Evolutionary conservation across 2,888 invertebrate genomes (phyloP), one percentile per base, ranked within the genome.

Genomic region (Melanargia galathea): DNA sequence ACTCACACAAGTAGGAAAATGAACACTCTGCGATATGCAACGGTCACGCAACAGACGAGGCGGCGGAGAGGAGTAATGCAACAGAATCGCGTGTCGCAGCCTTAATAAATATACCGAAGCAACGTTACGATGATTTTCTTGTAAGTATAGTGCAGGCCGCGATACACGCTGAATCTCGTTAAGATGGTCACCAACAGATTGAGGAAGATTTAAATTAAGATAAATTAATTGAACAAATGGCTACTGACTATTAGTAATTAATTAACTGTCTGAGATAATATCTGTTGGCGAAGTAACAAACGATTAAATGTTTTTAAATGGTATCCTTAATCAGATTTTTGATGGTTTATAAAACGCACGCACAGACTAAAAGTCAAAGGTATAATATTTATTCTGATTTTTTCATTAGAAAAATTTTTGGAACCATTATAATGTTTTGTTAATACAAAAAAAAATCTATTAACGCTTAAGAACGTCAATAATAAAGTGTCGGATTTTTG

Each of bases 211-310:
- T 66, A 62, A 66, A 64, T 64, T 58, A 64, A 58, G 66, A 66
- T 66, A 58, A 66, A 52, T 60, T 55, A 66, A 58, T 59, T 61
- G 58, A 58, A 66, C 64, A 66, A 61, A 66, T 64, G 58, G 54
- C 55, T 49, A 22, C 60, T 56, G 40, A 57, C 61, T 64, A 57
- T 61, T 35, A 64, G 64, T 61, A 64, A 66, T 66, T 66, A 66
- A 64, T 66, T 66, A 66, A 60, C 61, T 54, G 58, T 33, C 45
- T 62, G 33, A 59, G 59, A 59, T 59, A 18, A 26, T 30, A 59
- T 59, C 59, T 59, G 38, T 59, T 49, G 26, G 20, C 45, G 16
- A 40, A 59, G 49, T 16, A 51, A 26, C 40, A 49, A 51, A 26
- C 49, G 49, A 59, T 51, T 59, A 40, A 38, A 16, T 59, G 16